phyloP scores from a whole-genome alignment of 1,140 invertebrate genomes.

The Melitaea cinxia region DNA sequence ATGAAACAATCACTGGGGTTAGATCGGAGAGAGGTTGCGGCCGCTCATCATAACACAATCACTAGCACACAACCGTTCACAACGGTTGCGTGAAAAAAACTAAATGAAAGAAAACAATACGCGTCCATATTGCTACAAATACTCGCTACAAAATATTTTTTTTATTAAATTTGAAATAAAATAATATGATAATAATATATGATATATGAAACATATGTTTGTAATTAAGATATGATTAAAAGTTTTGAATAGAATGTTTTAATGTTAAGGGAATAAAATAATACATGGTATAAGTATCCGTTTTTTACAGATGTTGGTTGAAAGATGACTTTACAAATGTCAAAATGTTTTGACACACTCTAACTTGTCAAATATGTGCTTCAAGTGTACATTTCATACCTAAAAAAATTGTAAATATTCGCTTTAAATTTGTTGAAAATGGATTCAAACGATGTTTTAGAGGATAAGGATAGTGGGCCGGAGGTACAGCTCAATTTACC shows the following conservation, averaged over 20 bases:
- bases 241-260: no score
- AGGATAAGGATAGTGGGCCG: slow-evolving; percentile 73
- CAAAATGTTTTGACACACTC: slow-evolving; percentile 3
- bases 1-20: slow-evolving; percentile 43
- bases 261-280: no score
- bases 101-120: slow-evolving; percentile 35
- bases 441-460: slow-evolving; percentile 65
- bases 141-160: slow-evolving; percentile 2
- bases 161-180: background rate
- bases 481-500: slow-evolving; percentile 76
- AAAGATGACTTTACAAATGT: slow-evolving; percentile 4
- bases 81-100: slow-evolving; percentile 39
- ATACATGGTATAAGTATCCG: no score
- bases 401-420: slow-evolving; percentile 14
- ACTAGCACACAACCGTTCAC: slow-evolving; percentile 32
- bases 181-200: background rate
- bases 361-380: background rate
- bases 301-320: background rate
- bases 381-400: slow-evolving; percentile 1
- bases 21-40: slow-evolving; percentile 51
- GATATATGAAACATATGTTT: background rate
- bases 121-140: slow-evolving; percentile 1
- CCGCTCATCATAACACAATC: slow-evolving; percentile 52
- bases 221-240: no score
- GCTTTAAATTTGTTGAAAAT: slow-evolving; percentile 38